Evolutionary conservation across 2,113 vertebrate species (phyloP).

Genomic region (Caranx melampygus): DNA sequence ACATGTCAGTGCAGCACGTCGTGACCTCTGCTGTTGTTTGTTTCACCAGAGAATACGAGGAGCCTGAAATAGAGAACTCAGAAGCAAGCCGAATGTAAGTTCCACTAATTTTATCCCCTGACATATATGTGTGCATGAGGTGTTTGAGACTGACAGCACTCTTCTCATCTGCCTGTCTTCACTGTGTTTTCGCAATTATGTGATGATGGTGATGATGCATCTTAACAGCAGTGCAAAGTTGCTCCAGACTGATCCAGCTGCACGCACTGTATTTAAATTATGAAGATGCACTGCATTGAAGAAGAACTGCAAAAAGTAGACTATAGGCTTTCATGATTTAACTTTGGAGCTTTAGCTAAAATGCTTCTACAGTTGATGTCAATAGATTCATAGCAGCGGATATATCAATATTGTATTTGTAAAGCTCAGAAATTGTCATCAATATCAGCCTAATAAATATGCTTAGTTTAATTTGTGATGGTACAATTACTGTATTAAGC

Average conservation of each 20-base stretch:
- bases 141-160: not conserved
- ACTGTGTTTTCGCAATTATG: not conserved
- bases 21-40: conserved; percentile 51
- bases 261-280: not conserved
- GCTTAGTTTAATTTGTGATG: no score
- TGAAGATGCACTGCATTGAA: not conserved
- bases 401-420: not conserved
- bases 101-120: not conserved
- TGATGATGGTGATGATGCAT: not conserved
- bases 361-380: not conserved
- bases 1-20: conserved; percentile 6
- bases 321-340: not conserved
- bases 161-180: not conserved
- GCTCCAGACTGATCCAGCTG: not conserved
- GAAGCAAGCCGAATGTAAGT: conserved; percentile 99
- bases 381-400: not conserved
- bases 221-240: not conserved
- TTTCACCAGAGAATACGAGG: conserved; percentile 84
- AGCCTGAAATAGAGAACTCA: conserved; percentile 93
- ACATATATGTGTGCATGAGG: not conserved
- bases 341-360: not conserved
- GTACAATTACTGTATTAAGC: not conserved
- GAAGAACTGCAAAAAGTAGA: no score
- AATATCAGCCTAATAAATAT: not conserved
- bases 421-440: not conserved